Evolutionary conservation across 1,140 invertebrate genomes (phyloP), one percentile per base, ranked within the genome.

Genomic region (Sipha flava): DNA sequence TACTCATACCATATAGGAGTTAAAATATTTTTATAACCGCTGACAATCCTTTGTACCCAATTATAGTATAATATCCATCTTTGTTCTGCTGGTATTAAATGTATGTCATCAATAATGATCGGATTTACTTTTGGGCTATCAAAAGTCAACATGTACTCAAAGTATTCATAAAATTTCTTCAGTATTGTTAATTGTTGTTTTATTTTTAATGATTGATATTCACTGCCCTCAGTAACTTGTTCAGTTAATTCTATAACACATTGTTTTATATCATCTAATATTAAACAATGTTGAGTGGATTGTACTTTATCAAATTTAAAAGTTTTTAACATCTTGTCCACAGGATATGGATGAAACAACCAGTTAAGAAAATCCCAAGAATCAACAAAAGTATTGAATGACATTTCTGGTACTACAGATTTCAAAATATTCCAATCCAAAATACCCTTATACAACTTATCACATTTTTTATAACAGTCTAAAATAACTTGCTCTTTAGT

Each of bases 121-220:
- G 34, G 23, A 21, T 43, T 29, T 9, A 31, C 14, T 37, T 80
- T 14, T 16, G 31, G 6, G 16, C 34, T 49, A 68, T 72, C 10
- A 54, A 57, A 72, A 43, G 54, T 18, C 43, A 59, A 57, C 52
- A 80, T 70, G 16, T 43, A 52, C 18, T 80, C 70, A 66, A 68
- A 80, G 10, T 80, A 47, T 16, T 80, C 49, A 57, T 52, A 18
- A 54, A 80, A 66, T 31, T 66, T 80, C 6, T 77, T 77, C 14
- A 77, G 12, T 9, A 77, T 29, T 9, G 73, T 57, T 88, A 0
- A 92, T 88, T 88, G 83, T 43, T 64, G 49, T 77, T 54, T 54
- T 10, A 57, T 43, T 77, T 77, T 77, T 40, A 77, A 57, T 57
- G 73, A 77, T 26, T 77, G 73, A 59, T 77, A 77, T 40, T 77